phyloP scores from a whole-genome alignment of 2,797 vertebrate genomes.

The Pangasius djambal region DNA sequence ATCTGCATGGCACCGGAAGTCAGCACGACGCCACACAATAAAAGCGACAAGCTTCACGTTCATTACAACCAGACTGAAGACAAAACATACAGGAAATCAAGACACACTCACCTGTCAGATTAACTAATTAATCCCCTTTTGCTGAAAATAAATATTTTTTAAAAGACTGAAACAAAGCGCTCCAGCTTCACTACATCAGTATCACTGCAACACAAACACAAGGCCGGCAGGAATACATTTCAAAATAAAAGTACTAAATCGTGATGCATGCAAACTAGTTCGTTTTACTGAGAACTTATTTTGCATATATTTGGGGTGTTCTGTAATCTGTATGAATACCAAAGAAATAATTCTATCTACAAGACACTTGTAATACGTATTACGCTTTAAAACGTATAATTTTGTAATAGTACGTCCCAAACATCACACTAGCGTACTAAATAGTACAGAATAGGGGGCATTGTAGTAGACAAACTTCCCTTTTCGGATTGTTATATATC shows the following conservation, averaged over 20 bases:
- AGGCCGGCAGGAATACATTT: background rate
- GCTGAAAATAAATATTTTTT: background rate
- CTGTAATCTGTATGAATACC: background rate
- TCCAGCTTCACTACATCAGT: background rate
- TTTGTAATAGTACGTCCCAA: too few species aligned
- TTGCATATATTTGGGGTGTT: background rate
- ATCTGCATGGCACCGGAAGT: slow-evolving; percentile 6
- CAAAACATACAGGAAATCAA: background rate
- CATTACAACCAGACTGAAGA: background rate
- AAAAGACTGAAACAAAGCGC: background rate
- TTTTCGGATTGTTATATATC: background rate
- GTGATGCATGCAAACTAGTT: background rate
- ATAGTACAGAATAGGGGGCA: background rate
- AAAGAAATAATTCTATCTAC: background rate
- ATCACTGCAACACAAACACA: slow-evolving; percentile 13
- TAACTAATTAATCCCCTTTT: background rate
- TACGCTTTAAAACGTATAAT: background rate
- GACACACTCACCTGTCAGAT: slow-evolving; percentile 26
- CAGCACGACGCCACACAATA: background rate
- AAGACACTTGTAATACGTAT: background rate
- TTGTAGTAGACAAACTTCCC: too few species aligned
- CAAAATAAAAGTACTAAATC: slow-evolving; percentile 21
- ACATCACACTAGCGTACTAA: background rate
- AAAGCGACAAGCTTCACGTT: background rate
- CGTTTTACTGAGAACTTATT: background rate